A percentile compares a stretch with the other conserved stretches of the same genome.
Conservation (phyloP, 2,888 invertebrate genomes). For the Temnothorax rugatulus region DNA sequence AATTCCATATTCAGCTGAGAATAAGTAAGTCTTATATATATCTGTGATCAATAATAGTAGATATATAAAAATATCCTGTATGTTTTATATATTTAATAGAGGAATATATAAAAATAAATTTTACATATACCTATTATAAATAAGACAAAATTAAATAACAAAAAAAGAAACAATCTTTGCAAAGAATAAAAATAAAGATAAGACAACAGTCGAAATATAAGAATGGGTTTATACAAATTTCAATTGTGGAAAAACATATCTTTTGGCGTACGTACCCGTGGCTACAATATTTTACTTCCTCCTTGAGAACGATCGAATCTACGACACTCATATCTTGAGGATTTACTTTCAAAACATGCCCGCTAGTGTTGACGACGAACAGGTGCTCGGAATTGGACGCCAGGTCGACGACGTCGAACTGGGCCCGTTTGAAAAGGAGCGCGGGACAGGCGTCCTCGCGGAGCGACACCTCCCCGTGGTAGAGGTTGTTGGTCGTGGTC, state of each 20-base stretch:
- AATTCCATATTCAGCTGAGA: not conserved
- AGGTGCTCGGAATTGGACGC: conserved; percentile 88
- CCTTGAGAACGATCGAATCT: conserved; percentile 89
- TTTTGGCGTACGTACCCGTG: conserved; percentile 86
- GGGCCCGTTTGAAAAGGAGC: conserved; percentile 87
- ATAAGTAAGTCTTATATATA: not conserved
- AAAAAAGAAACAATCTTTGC: not conserved
- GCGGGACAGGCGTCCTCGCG: conserved; percentile 84
- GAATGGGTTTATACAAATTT: not conserved
- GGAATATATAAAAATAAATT: not conserved
- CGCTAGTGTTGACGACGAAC: conserved; percentile 89
- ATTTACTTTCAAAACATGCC: conserved; percentile 88
- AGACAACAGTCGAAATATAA: not conserved
- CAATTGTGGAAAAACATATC: not conserved
- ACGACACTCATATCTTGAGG: conserved; percentile 87
- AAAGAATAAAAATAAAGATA: not conserved
- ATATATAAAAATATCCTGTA: not conserved
- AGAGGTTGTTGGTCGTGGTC: conserved; percentile 85
- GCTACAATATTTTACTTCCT: conserved; percentile 89
- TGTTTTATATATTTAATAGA: not conserved
- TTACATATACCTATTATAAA: not conserved
- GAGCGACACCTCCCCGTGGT: conserved; percentile 84
- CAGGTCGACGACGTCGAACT: conserved; percentile 89
- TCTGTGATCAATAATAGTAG: not conserved
- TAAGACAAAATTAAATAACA: not conserved